These are phyloP conservation scores for Xylophagus ater DNA, from an alignment of 2,888 invertebrate species.

Conservation along the genomic window DNA sequence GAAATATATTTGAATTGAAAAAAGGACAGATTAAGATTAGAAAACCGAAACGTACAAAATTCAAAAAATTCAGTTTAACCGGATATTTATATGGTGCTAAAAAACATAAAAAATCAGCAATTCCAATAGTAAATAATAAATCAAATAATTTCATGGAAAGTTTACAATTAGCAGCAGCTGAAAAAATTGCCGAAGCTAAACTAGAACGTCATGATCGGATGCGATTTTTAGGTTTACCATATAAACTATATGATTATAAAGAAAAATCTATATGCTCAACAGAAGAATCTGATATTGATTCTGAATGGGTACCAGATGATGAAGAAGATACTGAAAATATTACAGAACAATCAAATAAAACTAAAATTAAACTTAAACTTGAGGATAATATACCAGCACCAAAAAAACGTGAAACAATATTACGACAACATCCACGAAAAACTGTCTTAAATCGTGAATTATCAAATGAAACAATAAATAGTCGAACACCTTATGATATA, in stretches of 20 bases:
- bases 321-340: background rate
- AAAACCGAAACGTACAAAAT: slow-evolving; percentile 27
- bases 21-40: slow-evolving; percentile 25
- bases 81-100: slow-evolving; percentile 25
- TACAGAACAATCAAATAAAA: too few relatives aligned
- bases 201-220: slow-evolving; percentile 18
- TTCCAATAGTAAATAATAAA: background rate
- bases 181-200: background rate
- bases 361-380: background rate
- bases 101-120: slow-evolving; percentile 3
- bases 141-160: background rate
- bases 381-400: slow-evolving; percentile 31
- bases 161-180: background rate
- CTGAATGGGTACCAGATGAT: slow-evolving; percentile 32
- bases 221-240: slow-evolving; percentile 18
- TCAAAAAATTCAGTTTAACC: slow-evolving; percentile 35
- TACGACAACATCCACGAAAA: slow-evolving; percentile 28
- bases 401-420: slow-evolving; percentile 28
- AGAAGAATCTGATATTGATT: slow-evolving; percentile 14
- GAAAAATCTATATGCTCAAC: background rate
- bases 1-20: background rate
- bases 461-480: too few relatives aligned
- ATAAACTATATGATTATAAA: background rate
- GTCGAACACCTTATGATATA: slow-evolving; percentile 17
- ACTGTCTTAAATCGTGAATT: too few relatives aligned